Base-by-base conservation (phyloP, 1,140 invertebrate genomes). In the Sycobia sp. region DNA sequence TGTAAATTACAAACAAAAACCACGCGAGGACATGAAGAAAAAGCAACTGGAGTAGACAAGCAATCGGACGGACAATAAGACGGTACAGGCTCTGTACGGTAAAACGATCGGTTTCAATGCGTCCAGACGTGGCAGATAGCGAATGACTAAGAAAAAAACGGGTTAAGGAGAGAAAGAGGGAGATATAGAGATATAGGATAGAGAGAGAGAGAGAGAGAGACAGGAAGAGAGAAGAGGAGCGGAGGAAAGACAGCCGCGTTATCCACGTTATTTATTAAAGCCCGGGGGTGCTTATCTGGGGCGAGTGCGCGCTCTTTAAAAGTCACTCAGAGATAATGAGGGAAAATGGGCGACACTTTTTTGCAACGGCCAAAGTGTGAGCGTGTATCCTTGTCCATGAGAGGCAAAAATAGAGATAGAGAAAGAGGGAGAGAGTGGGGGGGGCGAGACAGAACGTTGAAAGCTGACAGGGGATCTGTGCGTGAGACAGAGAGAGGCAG, bases 271-370 rank as follows among this genome's bases (percentile, higher is more conserved):
- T 62, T 62, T 62, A 62, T 62, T 44, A 62, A 62, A 62, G 49
- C 54, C 27, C 14, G 8, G 39, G n/a, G 39, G 14, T 20, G 50
- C 59, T 62, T 62, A 62, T 62, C 59, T 54, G 27, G 20, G 25
- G 18, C 47, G 22, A 32, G n/a, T 16, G 39, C 10, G n/a, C n/a
- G 25, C 59, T 62, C 60, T 55, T 62, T 62, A 49, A 62, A 62
- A 62, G 53, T 62, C 53, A 50, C 53, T 62, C 51, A 25, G 51
- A 62, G 49, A 56, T 62, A 62, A 62, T 62, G 60, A 62, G 44
- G 7, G 38, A 54, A 62, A 62, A 62, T 62, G 50, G 29, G 54
- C 49, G 59, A 25, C n/a, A 1, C 47, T 58, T 58, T 57, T 23
- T 46, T 29, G 34, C 13, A 22, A 18, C 14, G 23, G 3, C 18